These are phyloP conservation scores for Gymnorhina tibicen DNA, from an alignment of 2,113 vertebrate species.

Conservation along the genomic window DNA sequence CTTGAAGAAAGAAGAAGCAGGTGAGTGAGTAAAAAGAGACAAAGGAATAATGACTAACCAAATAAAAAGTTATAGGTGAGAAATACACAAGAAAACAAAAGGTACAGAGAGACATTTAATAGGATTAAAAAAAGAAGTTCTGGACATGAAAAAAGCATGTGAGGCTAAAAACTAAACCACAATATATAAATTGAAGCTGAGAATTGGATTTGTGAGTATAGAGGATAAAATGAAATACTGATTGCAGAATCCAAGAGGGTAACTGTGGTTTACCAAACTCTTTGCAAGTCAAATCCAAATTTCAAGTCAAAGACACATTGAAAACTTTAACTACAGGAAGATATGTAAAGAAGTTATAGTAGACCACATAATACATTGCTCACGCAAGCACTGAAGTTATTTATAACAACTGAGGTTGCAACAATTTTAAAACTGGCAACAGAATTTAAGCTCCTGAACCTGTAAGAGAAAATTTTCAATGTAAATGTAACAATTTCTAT, in stretches of 20 bases:
- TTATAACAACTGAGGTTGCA: not conserved
- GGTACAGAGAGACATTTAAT: not conserved
- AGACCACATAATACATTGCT: not conserved
- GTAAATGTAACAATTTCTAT: not conserved
- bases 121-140: not conserved
- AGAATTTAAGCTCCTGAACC: not conserved
- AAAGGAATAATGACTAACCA: not conserved
- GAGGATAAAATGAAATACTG: not conserved
- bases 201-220: not conserved
- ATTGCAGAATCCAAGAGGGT: not conserved
- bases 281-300: not conserved
- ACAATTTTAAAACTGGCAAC: not conserved
- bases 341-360: not conserved
- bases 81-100: not conserved
- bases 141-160: not conserved
- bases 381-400: not conserved
- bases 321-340: not conserved
- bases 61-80: not conserved
- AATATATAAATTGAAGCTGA: not conserved
- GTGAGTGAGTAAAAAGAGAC: not conserved
- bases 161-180: not conserved
- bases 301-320: not conserved
- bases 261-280: not conserved
- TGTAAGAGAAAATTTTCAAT: not conserved
- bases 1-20: not conserved